phyloP scores from a whole-genome alignment of 2,888 invertebrate genomes.

The Metacarcinus magister region DNA sequence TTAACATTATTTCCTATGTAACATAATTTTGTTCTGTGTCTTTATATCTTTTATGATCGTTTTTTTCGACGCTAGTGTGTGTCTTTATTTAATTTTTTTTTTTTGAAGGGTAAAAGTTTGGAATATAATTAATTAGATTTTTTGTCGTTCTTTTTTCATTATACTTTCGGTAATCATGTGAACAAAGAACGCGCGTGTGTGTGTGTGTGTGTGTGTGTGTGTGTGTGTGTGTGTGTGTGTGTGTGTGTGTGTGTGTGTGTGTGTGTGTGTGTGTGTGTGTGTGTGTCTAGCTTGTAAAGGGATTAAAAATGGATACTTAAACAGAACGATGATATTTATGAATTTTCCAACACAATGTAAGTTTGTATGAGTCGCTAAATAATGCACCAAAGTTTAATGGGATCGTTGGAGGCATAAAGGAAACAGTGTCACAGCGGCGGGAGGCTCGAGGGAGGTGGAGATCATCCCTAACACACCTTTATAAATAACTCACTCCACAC shows the following conservation, averaged over 20 bases:
- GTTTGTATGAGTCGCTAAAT: neutral
- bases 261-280: slow-evolving; percentile 46
- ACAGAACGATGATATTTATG: neutral
- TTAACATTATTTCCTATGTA: neutral
- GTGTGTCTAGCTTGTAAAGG: neutral
- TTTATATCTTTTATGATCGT: neutral
- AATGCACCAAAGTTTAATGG: neutral
- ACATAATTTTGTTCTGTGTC: neutral
- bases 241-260: slow-evolving; percentile 57
- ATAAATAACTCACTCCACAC: neutral
- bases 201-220: slow-evolving; percentile 57
- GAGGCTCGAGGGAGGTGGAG: neutral
- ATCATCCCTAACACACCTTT: neutral
- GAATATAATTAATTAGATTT: neutral
- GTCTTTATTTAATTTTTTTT: neutral
- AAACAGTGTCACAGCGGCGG: neutral
- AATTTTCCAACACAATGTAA: neutral
- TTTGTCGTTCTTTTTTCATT: neutral
- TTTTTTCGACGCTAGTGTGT: neutral
- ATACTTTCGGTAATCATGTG: neutral
- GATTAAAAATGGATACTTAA: neutral
- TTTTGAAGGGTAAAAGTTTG: neutral
- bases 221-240: slow-evolving; percentile 50
- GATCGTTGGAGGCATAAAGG: neutral
- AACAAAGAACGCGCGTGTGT: neutral